These are phyloP conservation scores for Probosciger aterrimus DNA, from an alignment of 2,113 vertebrate species.

Conservation along the genomic window DNA sequence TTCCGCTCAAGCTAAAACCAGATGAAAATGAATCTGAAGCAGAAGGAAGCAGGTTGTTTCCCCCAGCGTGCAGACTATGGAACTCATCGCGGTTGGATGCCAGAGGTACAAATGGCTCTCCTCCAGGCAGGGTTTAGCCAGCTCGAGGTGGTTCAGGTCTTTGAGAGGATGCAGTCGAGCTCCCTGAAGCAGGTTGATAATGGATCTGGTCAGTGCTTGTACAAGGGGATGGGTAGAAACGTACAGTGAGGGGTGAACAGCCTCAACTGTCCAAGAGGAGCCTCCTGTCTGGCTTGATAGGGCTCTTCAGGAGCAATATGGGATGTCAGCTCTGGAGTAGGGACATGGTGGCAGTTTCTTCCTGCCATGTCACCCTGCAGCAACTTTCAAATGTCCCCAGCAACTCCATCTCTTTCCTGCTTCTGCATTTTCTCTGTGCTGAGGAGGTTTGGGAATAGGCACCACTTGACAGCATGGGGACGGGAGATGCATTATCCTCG, in stretches of 20 bases:
- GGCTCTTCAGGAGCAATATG: background rate
- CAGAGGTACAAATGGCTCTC: background rate
- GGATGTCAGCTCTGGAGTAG: background rate
- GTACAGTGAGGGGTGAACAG: background rate
- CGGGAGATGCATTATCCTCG: rapidly evolving
- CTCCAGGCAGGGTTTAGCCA: background rate
- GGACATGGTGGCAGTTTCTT: background rate
- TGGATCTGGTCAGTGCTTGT: background rate
- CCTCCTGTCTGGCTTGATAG: background rate
- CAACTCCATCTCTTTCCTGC: background rate
- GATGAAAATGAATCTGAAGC: background rate
- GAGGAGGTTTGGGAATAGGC: background rate
- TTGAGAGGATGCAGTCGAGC: background rate
- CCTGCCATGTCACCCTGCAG: background rate
- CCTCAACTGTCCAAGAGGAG: background rate
- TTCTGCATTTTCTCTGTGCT: background rate
- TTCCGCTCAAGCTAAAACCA: background rate
- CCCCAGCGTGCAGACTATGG: background rate
- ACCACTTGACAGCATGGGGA: background rate
- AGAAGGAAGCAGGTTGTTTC: background rate
- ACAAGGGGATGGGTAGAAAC: background rate
- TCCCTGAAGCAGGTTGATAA: background rate
- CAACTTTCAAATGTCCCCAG: background rate
- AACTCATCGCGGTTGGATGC: background rate
- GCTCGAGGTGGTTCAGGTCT: background rate